Conservation (phyloP, 2,113 vertebrate genomes). For the Camelus dromedarius region DNA sequence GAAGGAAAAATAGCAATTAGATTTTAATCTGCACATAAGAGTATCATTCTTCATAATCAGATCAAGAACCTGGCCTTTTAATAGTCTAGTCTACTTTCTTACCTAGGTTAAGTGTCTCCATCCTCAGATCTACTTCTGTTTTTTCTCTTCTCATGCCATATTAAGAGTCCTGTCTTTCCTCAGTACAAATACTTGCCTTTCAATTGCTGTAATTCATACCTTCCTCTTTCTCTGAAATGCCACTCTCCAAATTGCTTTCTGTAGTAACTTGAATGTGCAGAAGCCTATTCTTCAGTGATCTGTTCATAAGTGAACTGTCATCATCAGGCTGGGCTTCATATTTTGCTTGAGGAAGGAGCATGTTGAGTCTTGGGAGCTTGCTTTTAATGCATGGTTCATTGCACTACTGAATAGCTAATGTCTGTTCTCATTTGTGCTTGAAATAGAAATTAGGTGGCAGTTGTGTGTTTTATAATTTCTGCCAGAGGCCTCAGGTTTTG, state of each 20-base stretch:
- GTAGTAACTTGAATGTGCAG: background rate
- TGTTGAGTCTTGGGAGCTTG: background rate
- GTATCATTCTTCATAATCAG: constrained; percentile 3
- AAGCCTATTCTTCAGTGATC: background rate
- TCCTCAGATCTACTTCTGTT: background rate
- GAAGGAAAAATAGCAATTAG: constrained; percentile 8
- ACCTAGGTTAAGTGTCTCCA: background rate
- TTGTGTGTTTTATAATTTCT: constrained; percentile 53
- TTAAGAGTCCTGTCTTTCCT: constrained; percentile 44
- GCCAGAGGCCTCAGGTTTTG: background rate
- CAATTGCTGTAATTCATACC: background rate
- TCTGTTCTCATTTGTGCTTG: background rate
- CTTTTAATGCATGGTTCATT: background rate
- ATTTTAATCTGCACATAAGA: constrained; percentile 21
- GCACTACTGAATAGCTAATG: background rate
- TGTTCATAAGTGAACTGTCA: background rate
- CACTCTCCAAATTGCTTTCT: background rate
- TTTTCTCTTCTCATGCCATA: background rate
- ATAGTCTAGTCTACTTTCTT: constrained; percentile 55
- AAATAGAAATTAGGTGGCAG: constrained; percentile 15
- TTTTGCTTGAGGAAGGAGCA: constrained; percentile 52
- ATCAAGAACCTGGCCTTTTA: background rate
- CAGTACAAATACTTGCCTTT: background rate
- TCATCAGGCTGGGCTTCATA: background rate
- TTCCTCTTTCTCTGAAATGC: constrained; percentile 11